Base-by-base conservation (phyloP, 2,888 invertebrate species). In the Trilocha varians region DNA sequence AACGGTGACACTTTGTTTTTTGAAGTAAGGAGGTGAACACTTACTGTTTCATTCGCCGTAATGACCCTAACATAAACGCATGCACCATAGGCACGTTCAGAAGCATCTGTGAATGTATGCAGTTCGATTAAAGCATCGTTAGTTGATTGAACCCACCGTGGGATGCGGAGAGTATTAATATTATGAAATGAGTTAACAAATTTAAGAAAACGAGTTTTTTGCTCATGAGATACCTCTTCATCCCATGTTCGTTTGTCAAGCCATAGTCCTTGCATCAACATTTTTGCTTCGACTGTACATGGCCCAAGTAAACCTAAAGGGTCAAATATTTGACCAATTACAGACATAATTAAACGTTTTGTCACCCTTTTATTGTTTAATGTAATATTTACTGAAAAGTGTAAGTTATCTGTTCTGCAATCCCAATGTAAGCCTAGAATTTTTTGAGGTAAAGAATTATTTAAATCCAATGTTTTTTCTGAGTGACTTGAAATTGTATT, bases 21-120 rank as follows among this genome's bases (percentile, higher is more conserved):
- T 3, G 57, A 46, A 11, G 42, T 34, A 15, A 57, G 33, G 1
- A 59, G 41, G n/a, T 37, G 48, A 13, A 54, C 50, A 16, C 25
- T 8, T 5, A 48, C 45, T n/a, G n/a, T n/a, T 6, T 43, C 48
- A 11, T 47, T 13, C 3, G n/a, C 15, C 1, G 13, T 16, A 1
- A 42, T 17, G 1, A 47, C 43, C 5, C 56, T 36, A n/a, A 53
- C 36, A 32, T 57, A 60, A 4, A 50, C 8, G 36, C 52, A 56
- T 0, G 48, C 37, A 0, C 57, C 56, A n/a, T 59, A 57, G 1
- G 56, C 57, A 2, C 13, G n/a, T 36, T 59, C 50, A 1, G 53
- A 55, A 0, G 56, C 49, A 13, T 60, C 59, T n/a, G 52, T 41
- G 38, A 60, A 62, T 1, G 47, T 35, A 42, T 60, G 59, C 2